Base-by-base conservation (phyloP, 2,888 invertebrate genomes). In the Phlogophora meticulosa region DNA sequence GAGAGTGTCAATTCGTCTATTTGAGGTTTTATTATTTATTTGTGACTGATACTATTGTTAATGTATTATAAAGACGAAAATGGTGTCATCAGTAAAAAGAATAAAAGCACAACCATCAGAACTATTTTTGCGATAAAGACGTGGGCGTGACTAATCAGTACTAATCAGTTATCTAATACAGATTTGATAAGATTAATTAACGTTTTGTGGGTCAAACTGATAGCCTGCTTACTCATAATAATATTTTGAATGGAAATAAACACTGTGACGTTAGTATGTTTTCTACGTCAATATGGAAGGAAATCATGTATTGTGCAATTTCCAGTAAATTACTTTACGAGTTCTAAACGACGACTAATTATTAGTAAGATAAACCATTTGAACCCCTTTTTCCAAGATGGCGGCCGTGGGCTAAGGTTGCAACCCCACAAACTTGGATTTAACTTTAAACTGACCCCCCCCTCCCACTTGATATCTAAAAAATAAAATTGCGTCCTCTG, bases 151-250 rank as follows among this genome's bases (percentile, higher is more conserved):
- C 52, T 51, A 53, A 76, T 72, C 68, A 68, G 45, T 67, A 53
- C 49, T 51, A 53, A 76, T 72, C 68, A 68, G 45, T 67, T 74
- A 83, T 76, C 74, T 65, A 66, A 82, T 82, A 75, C 24, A 76
- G 70, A 73, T 76, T 73, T 70, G 85, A 85, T 85, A 72, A 77
- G 62, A 71, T 70, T 73, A 63, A 71, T 42, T 65, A 61, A 57
- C 58, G 51, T 61, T 80, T 82, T 80, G 73, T 84, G 60, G 84
- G 82, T 76, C 84, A 78, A 61, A 69, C 49, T 72, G 84, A 85
- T 84, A 84, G 70, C 65, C 67, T 65, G 51, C 34, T 66, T 56
- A 61, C 38, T 57, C 45, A 51, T 53, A 49, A 68, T 63, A 64
- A 53, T 68, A 63, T 73, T 80, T 42, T 72, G 51, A 46, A 67